Evolutionary conservation across 64 coral and sea anemone genomes (phyloP).

Genomic region (Montipora efflorescens): DNA sequence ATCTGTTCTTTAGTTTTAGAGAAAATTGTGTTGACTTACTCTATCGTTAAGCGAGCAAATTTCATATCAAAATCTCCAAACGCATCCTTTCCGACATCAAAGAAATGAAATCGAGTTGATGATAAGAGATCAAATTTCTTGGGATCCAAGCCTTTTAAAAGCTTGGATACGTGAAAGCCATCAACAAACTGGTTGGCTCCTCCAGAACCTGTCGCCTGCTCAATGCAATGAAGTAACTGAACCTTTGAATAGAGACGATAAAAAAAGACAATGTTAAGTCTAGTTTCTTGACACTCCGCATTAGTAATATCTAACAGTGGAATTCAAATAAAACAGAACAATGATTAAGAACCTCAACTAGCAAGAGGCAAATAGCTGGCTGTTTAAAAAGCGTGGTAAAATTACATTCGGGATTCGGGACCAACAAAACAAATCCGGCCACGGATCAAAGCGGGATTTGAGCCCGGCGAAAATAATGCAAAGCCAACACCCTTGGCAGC

Average conservation of each 20-base stretch:
- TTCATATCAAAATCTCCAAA: slow-evolving; percentile 81
- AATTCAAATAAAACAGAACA: too few relatives aligned
- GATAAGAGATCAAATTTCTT: slow-evolving; percentile 65
- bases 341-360: too few relatives aligned
- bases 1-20: too few relatives aligned
- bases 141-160: slow-evolving; percentile 60
- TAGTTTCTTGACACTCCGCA: not conserved
- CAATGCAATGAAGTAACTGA: slow-evolving; percentile 82
- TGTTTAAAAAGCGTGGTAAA: too few relatives aligned
- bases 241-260: slow-evolving; percentile 23
- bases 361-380: too few relatives aligned
- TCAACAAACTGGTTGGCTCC: slow-evolving; percentile 82
- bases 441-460: too few relatives aligned
- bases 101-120: slow-evolving; percentile 59
- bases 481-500: too few relatives aligned
- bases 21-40: slow-evolving; percentile 59
- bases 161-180: slow-evolving; percentile 77
- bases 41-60: slow-evolving; percentile 47
- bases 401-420: too few relatives aligned
- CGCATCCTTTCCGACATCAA: slow-evolving; percentile 66
- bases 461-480: too few relatives aligned
- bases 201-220: slow-evolving; percentile 61
- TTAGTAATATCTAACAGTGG: too few relatives aligned
- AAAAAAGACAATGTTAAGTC: not conserved
- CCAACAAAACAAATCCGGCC: too few relatives aligned